Conservation (phyloP, 2,113 vertebrate genomes). For the Dermatemys mawii region DNA sequence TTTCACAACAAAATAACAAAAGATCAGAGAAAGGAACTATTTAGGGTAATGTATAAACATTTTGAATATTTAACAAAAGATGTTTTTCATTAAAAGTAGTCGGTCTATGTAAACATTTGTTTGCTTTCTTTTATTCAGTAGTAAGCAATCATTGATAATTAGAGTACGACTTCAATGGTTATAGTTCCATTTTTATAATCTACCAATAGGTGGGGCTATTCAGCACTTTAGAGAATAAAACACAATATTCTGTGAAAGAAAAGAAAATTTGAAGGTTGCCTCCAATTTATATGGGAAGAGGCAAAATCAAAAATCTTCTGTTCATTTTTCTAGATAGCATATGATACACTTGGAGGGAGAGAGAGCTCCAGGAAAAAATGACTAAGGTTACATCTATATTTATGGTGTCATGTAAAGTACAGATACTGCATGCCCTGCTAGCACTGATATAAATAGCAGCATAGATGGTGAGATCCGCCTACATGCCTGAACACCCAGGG, state of each 20-base stretch:
- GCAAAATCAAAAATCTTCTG: neutral
- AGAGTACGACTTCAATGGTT: neutral
- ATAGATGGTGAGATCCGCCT: no score
- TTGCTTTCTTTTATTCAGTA: neutral
- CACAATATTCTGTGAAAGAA: neutral
- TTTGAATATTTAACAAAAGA: neutral
- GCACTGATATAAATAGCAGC: no score
- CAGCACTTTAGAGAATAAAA: neutral
- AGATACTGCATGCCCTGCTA: no score
- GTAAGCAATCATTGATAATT: neutral
- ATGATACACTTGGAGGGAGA: neutral
- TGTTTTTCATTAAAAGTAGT: neutral
- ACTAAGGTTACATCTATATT: neutral
- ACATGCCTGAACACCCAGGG: no score
- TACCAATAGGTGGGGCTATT: conserved; percentile 55
- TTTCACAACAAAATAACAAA: neutral
- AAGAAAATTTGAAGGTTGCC: neutral
- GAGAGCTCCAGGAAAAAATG: neutral
- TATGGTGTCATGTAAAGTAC: no score
- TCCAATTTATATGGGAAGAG: neutral
- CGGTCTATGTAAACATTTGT: neutral
- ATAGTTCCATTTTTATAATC: neutral
- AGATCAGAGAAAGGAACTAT: neutral
- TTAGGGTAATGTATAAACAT: neutral
- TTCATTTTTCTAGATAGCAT: neutral